phyloP scores from a whole-genome alignment of 35 echinoderm and acorn worm species.

The Lytechinus pictus region DNA sequence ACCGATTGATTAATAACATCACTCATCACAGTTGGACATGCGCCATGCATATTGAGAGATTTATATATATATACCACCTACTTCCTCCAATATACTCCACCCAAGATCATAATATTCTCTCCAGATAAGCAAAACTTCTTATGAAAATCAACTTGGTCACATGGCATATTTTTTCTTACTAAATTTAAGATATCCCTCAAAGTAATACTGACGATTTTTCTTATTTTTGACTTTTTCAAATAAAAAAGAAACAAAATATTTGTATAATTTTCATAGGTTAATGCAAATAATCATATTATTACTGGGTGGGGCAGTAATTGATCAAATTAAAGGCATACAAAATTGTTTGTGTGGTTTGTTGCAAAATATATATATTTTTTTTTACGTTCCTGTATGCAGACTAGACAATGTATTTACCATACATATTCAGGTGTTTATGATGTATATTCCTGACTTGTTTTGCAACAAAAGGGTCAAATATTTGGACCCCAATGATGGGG shows the following conservation, averaged over 20 bases:
- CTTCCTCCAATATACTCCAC: neutral
- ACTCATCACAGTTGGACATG: neutral
- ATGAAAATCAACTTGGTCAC: neutral
- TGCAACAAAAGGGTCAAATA: neutral
- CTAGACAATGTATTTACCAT: neutral
- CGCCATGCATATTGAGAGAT: neutral
- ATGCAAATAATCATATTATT: neutral
- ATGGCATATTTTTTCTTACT: neutral
- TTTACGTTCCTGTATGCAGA: neutral
- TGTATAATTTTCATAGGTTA: neutral
- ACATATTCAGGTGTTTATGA: neutral
- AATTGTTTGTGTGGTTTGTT: neutral
- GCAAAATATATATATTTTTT: neutral
- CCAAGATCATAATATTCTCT: neutral
- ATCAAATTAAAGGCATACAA: too few relatives aligned
- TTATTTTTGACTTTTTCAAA: neutral
- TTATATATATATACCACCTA: neutral
- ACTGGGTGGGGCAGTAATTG: neutral
- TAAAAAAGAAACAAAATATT: neutral
- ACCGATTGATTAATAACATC: neutral
- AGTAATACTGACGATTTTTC: neutral
- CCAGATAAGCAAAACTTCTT: neutral
- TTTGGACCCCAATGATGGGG: neutral
- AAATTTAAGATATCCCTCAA: neutral
- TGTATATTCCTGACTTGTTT: neutral